Base-by-base conservation (phyloP, 2,797 vertebrate genomes). In the Botia kubotai region DNA sequence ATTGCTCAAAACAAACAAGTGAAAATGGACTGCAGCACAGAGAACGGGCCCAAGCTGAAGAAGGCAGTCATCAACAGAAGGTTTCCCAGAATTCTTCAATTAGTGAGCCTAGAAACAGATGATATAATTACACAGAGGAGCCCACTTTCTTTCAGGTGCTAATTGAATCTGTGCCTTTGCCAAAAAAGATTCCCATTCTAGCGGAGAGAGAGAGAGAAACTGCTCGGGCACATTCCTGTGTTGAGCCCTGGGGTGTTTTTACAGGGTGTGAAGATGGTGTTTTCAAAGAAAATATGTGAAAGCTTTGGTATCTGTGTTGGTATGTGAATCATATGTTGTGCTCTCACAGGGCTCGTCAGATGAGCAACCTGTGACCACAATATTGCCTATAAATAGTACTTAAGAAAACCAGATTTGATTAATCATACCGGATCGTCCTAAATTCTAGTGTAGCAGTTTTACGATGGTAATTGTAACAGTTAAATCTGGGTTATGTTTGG, bases 71-170 rank as follows among this genome's bases (percentile, higher is more conserved):
- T 85, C 88, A 91, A 93, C 82, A 88, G 91, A 92, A 91, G 92
- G 90, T 87, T 92, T 93, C 81, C 73, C 86, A 82, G 75, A 90
- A 86, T 91, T 87, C 90, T 91, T 91, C 94, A 94, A 92, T 94
- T 94, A 95, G 91, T 92, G 92, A 87, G 92, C 92, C 86, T 86
- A 53, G 73, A 93, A 90, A 91, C 92, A 92, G 91, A 95, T 94
- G 93, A 93, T 90, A 91, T 92, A 91, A 91, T 94, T 93, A 90
- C 86, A 90, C 90, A 86, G 87, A 94, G 91, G 86, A 92, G 89
- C 87, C 82, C 86, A 80, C 86, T 88, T 89, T 91, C 91, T 93
- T 83, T 89, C 80, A 92, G 88, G 90, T 93, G 93, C 92, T 92
- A 93, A 94, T 90, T 91, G 87, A 91, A 86, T 87, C 84, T 87